These are phyloP conservation scores for Ametastegia equiseti DNA, from an alignment of 2,888 invertebrate species.

Conservation along the genomic window DNA sequence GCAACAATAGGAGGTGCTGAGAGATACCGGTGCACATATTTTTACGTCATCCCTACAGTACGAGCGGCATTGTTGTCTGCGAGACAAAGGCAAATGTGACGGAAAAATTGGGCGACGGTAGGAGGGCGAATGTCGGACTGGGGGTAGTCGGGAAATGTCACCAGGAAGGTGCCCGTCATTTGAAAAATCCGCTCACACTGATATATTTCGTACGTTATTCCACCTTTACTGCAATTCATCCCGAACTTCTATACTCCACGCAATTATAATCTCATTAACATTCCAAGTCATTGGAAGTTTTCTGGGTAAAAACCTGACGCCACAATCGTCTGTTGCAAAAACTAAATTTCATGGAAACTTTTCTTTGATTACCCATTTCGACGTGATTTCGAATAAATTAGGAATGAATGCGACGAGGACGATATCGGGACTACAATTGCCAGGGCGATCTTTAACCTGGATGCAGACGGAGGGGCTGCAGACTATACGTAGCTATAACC, in stretches of 20 bases:
- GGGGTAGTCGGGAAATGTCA: slow-evolving; percentile 30
- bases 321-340: too few relatives aligned
- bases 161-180: slow-evolving; percentile 35
- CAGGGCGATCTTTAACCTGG: slow-evolving; percentile 52
- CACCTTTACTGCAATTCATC: not conserved
- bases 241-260: not conserved
- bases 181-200: not conserved
- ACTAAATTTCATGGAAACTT: too few relatives aligned
- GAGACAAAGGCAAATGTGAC: slow-evolving; percentile 75
- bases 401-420: slow-evolving; percentile 29
- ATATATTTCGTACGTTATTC: not conserved
- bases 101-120: slow-evolving; percentile 69
- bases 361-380: too few relatives aligned
- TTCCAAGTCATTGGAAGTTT: too few relatives aligned
- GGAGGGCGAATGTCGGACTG: slow-evolving; percentile 54
- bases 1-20: slow-evolving; percentile 38
- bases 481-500: slow-evolving; percentile 73
- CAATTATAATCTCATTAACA: too few relatives aligned
- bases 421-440: slow-evolving; percentile 53
- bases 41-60: slow-evolving; percentile 73
- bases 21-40: slow-evolving; percentile 69
- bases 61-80: slow-evolving; percentile 76
- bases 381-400: too few relatives aligned
- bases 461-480: slow-evolving; percentile 11
- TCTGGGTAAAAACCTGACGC: too few relatives aligned